These are phyloP conservation scores for Pseudomyrmex pallidus DNA, from an alignment of 1,140 invertebrate genomes.

Conservation along the genomic window DNA sequence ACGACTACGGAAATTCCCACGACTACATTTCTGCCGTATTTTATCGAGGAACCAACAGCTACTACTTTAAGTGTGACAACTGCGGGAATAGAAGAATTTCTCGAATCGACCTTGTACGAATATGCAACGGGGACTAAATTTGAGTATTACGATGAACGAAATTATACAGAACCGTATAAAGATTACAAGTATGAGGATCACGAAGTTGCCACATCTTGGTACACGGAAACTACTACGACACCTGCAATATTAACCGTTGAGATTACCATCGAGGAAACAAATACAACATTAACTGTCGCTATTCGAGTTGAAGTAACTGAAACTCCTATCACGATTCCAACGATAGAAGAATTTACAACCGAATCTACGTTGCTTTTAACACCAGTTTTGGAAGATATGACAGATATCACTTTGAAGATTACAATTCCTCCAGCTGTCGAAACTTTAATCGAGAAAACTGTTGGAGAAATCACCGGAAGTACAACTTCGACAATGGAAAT, in stretches of 20 bases:
- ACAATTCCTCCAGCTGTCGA: background rate
- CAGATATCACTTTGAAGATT: constrained; percentile 35
- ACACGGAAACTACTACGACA: background rate
- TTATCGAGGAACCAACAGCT: background rate
- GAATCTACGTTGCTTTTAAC: constrained; percentile 24
- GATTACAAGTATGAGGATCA: background rate
- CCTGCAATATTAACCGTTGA: background rate
- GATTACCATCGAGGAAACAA: background rate
- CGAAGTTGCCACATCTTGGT: background rate
- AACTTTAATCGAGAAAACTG: background rate
- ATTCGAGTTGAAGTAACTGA: background rate
- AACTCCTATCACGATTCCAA: background rate
- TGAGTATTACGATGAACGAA: background rate
- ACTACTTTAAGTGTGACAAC: background rate
- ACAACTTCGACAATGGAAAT: background rate
- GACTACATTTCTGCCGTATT: background rate
- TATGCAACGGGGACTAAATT: background rate
- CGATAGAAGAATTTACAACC: background rate
- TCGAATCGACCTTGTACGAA: constrained; percentile 4
- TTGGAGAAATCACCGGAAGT: background rate
- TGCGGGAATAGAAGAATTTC: background rate
- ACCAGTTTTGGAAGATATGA: constrained; percentile 27
- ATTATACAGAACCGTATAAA: constrained; percentile 9
- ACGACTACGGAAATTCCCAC: constrained; percentile 7
- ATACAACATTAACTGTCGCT: background rate